Percentiles rank a stretch among this genome's conserved stretches.
Evolutionary conservation across 2,113 vertebrate genomes (phyloP).

Genomic region (Camelus bactrianus): DNA sequence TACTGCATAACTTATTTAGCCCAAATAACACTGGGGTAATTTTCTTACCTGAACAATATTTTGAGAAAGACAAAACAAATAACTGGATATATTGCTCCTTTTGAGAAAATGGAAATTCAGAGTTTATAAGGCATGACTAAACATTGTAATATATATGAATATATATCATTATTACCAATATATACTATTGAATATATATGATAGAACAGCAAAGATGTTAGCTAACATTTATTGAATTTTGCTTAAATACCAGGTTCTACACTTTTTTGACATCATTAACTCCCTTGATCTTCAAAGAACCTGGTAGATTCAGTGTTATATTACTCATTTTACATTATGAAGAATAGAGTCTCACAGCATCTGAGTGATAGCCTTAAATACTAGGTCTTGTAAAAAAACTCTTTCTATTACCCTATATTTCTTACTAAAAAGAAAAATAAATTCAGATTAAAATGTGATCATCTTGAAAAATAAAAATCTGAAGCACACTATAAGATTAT

Average conservation of each 20-base stretch:
- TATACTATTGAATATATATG: not conserved
- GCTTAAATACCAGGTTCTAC: not conserved
- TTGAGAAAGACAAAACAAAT: not conserved
- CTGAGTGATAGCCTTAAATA: not conserved
- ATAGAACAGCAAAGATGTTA: not conserved
- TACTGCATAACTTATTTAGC: not conserved
- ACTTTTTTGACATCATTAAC: not conserved
- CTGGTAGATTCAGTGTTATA: not conserved
- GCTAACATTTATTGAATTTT: not conserved
- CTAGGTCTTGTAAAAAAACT: not conserved
- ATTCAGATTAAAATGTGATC: conserved; percentile 10
- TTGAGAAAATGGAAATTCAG: not conserved
- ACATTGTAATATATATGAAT: not conserved
- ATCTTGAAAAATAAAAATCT: not conserved
- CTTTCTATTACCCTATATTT: not conserved
- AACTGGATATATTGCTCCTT: not conserved
- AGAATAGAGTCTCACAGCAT: not conserved
- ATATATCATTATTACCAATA: not conserved
- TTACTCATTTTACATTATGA: not conserved
- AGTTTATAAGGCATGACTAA: not conserved
- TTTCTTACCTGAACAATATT: not conserved
- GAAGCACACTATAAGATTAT: not conserved
- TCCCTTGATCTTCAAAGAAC: not conserved
- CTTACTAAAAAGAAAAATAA: not conserved
- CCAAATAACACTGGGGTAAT: not conserved